phyloP scores from a whole-genome alignment of 2,113 vertebrate species.

The Cheilinus undulatus region DNA sequence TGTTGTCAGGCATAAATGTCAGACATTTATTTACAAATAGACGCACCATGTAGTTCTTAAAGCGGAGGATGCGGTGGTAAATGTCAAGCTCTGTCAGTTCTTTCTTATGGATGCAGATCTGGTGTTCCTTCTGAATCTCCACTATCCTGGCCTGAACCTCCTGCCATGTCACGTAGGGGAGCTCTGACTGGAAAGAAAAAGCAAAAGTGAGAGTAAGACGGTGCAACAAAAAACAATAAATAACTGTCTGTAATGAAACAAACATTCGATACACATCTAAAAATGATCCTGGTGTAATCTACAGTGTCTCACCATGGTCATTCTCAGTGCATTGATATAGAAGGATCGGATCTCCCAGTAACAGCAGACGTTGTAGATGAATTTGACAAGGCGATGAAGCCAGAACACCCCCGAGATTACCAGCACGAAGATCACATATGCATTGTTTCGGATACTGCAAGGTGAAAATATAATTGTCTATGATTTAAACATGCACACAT shows the following conservation, averaged over 20 bases:
- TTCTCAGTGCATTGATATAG: constrained; percentile 93
- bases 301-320: constrained; percentile 90
- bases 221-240: not conserved
- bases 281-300: not conserved
- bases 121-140: constrained; percentile 98
- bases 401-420: constrained; percentile 96
- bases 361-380: constrained; percentile 98
- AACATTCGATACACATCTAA: not conserved
- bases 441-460: constrained; percentile 92
- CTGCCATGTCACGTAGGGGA: constrained; percentile 97
- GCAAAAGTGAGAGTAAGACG: not conserved
- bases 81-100: constrained; percentile 95
- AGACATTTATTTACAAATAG: not conserved
- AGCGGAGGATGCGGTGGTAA: constrained; percentile 97
- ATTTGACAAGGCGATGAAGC: constrained; percentile 95
- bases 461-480: constrained; percentile 27
- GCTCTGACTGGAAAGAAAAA: constrained; percentile 85
- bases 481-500: not conserved
- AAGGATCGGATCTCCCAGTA: constrained; percentile 99
- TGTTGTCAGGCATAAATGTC: not conserved
- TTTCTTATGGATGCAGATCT: constrained; percentile 99
- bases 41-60: constrained; percentile 98
- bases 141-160: constrained; percentile 97
- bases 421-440: constrained; percentile 92
- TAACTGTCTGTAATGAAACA: not conserved